Evolutionary conservation across 1,140 invertebrate species (phyloP).

Genomic region (Zaprionus tsacasi): DNA sequence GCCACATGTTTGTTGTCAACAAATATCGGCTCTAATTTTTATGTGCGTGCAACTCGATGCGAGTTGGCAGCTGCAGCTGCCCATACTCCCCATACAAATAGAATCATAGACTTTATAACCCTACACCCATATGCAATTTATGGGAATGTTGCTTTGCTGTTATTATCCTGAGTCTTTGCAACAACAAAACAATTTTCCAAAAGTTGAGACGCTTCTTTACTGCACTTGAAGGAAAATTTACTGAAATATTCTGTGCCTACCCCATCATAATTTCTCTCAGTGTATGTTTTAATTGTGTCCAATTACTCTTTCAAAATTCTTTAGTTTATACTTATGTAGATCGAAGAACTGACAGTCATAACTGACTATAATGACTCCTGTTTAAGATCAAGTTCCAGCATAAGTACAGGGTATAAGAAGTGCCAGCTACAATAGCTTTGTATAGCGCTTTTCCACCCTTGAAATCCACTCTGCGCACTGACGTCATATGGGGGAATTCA

Average conservation of each 20-base stretch:
- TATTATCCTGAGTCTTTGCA: neutral
- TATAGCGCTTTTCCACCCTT: neutral
- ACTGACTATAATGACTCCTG: neutral
- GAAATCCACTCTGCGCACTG: neutral
- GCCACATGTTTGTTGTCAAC: conserved; percentile 74
- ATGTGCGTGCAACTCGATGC: conserved; percentile 51
- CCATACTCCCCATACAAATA: conserved; percentile 19
- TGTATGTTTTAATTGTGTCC: neutral
- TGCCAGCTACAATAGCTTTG: neutral
- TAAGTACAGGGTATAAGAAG: neutral
- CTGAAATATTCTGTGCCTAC: no score
- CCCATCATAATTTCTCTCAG: neutral
- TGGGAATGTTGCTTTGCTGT: conserved; percentile 15
- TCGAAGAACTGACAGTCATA: no score
- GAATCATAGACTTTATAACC: conserved; percentile 54
- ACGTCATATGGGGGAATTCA: neutral
- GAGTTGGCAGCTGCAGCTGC: conserved; percentile 58
- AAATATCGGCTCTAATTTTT: conserved; percentile 71
- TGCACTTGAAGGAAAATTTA: neutral
- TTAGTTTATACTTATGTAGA: neutral
- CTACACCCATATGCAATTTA: conserved; percentile 18
- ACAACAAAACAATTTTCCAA: neutral
- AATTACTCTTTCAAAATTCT: neutral
- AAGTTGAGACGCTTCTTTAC: neutral
- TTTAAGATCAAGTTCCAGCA: neutral